These are phyloP conservation scores for Epinotia ramella DNA, from an alignment of 2,888 invertebrate genomes.

Conservation along the genomic window DNA sequence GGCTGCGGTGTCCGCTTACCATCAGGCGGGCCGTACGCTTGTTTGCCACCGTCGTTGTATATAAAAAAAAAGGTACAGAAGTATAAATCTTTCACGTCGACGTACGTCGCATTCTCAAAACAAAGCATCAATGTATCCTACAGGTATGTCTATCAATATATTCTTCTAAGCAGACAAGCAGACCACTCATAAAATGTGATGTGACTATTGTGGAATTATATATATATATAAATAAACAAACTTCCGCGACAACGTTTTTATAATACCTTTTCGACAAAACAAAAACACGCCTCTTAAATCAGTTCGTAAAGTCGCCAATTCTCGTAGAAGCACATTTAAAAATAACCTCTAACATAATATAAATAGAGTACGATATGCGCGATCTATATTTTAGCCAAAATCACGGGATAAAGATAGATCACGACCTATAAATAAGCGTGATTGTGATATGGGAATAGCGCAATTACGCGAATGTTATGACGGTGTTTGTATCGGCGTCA, in stretches of 20 bases:
- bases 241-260: not conserved
- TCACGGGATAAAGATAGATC: constrained; percentile 32
- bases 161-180: too few relatives aligned
- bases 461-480: constrained; percentile 12
- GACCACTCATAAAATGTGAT: not conserved
- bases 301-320: constrained; percentile 6
- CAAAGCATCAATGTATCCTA: too few relatives aligned
- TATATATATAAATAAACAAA: not conserved
- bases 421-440: constrained; percentile 26
- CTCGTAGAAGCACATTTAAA: constrained; percentile 27
- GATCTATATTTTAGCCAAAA: constrained; percentile 33
- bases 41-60: too few relatives aligned
- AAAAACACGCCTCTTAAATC: constrained; percentile 27
- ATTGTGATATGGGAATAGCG: constrained; percentile 31
- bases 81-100: too few relatives aligned
- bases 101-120: too few relatives aligned
- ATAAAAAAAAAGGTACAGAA: too few relatives aligned
- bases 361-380: constrained; percentile 24
- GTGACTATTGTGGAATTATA: not conserved
- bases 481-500: not conserved
- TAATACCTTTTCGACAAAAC: not conserved
- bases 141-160: too few relatives aligned
- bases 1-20: too few relatives aligned
- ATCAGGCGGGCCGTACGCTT: too few relatives aligned
- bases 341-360: constrained; percentile 14